Evolutionary conservation across 2,797 vertebrate genomes (phyloP).

Genomic region (Macrochelys suwanniensis): DNA sequence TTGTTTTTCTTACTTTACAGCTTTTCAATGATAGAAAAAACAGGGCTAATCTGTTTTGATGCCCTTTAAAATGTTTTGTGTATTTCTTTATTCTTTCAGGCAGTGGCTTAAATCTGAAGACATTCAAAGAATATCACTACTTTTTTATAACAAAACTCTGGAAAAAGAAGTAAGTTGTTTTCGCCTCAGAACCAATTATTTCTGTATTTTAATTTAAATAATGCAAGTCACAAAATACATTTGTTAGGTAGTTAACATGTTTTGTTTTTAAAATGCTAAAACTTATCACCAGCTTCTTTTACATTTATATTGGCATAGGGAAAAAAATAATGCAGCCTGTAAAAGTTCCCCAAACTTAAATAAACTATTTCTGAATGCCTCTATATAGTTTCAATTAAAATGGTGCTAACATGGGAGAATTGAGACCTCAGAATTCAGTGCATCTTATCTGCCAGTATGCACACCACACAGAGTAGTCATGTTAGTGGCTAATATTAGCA

Average conservation of each 20-base stretch:
- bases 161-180: conserved; percentile 92
- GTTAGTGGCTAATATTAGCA: neutral
- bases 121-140: conserved; percentile 94
- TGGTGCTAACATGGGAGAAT: neutral
- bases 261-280: conserved; percentile 1
- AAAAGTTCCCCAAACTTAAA: neutral
- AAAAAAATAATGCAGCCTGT: neutral
- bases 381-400: neutral
- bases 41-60: neutral
- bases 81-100: conserved; percentile 79
- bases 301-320: neutral
- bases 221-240: neutral
- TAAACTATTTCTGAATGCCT: neutral
- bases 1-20: neutral
- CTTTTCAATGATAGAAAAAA: neutral
- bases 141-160: conserved; percentile 94
- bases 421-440: neutral
- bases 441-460: neutral
- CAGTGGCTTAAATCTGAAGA: conserved; percentile 98
- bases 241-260: neutral
- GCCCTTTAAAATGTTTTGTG: neutral
- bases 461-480: neutral
- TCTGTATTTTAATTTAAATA: neutral
- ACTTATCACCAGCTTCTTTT: neutral
- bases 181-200: neutral